Conservation (phyloP, 2,797 vertebrate species). For the Sandelia bainsii region DNA sequence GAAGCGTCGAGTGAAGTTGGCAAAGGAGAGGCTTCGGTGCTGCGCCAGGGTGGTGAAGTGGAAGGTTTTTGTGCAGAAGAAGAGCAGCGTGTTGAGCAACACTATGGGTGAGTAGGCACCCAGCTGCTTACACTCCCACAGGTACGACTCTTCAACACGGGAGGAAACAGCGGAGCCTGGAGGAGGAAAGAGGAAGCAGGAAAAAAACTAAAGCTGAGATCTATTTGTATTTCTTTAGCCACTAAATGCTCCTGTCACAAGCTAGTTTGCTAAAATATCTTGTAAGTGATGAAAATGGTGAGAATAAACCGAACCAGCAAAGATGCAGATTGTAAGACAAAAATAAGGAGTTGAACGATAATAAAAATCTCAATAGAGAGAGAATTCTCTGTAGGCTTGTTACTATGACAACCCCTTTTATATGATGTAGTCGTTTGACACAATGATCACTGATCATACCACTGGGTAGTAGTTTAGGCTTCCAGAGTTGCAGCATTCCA, state of each 20-base stretch:
- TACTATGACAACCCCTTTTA: background rate
- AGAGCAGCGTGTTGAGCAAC: conserved; percentile 95
- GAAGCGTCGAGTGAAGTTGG: conserved; percentile 89
- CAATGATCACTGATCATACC: conserved; percentile 81
- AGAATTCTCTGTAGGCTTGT: background rate
- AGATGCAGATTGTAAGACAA: no score
- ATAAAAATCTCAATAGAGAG: background rate
- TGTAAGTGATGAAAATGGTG: background rate
- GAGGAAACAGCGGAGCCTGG: conserved; percentile 81
- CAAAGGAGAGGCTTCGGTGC: conserved; percentile 92
- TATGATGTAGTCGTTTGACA: background rate
- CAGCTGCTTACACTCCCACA: conserved; percentile 98
- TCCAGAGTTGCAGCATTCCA: conserved; percentile 92
- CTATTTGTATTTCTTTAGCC: background rate
- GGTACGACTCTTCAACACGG: conserved; percentile 93
- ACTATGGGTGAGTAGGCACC: conserved; percentile 96
- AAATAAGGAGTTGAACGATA: no score
- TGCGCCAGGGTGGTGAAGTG: conserved; percentile 90
- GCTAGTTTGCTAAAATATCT: no score
- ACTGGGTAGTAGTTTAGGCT: conserved; percentile 87
- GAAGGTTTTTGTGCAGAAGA: conserved; percentile 96
- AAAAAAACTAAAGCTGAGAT: background rate
- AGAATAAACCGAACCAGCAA: background rate
- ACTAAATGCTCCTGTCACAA: background rate
- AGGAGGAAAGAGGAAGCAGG: background rate